Evolutionary conservation across 2,113 vertebrate genomes (phyloP), one percentile per base, ranked within the genome.

Genomic region (Xenotilapia leptura): DNA sequence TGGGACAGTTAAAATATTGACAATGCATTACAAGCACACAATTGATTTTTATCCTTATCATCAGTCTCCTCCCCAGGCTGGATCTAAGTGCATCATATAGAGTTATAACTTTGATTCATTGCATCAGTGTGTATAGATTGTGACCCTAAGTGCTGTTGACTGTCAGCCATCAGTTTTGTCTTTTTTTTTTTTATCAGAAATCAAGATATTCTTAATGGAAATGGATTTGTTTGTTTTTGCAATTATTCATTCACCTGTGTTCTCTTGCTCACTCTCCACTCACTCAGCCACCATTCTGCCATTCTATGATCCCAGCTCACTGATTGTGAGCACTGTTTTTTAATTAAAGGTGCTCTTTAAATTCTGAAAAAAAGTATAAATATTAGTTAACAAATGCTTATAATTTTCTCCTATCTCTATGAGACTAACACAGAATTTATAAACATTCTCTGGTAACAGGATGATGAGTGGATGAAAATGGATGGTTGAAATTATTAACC

Each of bases 121-220:
- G 70, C 84, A 36, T 42, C 21, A 7, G 12, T 80, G 7, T 62
- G 11, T 90, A 92, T 93, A 42, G 89, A 94, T 88, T 83, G 85
- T 85, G 87, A 91, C 93, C 92, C 12, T 2, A 8, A 1, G 17
- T 54, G 38, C 60, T 6, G 5, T 83, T 73, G 82, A 77, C 73
- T n/a, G 13, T 36, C 23, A 4, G 5, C 33, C 15, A 12, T 79
- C 26, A 14, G 65, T 23, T 65, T 11, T n/a, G 17, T 14, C 23
- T 55, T n/a, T n/a, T n/a, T 9, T 58, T 55, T 0, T 58, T 60
- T 19, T 7, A 62, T 60, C 49, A 56, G 28, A 77, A 51, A 83
- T 40, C 12, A 38, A n/a, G 2, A 2, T 54, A n/a, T 80, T 80
- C 10, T 17, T 38, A 1, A 5, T 58, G n/a, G 13, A 38, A 13